A percentile compares a stretch with the other conserved stretches of the same genome.
These are phyloP conservation scores for Gallinago solitaria DNA, from an alignment of 2,797 vertebrate species.

Conservation along the genomic window DNA sequence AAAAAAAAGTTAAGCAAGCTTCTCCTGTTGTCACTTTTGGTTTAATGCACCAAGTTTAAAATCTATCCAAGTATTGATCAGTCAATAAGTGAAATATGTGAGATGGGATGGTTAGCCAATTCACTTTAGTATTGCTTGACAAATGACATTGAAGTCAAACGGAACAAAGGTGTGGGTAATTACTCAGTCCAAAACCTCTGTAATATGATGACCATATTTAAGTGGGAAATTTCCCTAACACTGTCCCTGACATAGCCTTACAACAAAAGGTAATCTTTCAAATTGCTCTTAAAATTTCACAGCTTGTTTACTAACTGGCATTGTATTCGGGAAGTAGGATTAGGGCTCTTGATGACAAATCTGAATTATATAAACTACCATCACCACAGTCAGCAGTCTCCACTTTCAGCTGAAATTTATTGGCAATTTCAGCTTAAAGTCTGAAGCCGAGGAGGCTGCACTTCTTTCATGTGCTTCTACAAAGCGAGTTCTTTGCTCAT, in stretches of 20 bases:
- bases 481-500: background rate
- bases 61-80: background rate
- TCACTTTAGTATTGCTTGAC: background rate
- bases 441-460: background rate
- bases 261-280: background rate
- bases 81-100: background rate
- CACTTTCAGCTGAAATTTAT: background rate
- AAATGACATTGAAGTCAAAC: background rate
- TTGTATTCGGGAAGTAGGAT: background rate
- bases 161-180: background rate
- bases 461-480: background rate
- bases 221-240: background rate
- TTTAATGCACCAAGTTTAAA: background rate
- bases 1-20: background rate
- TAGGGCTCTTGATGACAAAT: background rate
- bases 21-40: background rate
- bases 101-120: background rate
- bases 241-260: background rate
- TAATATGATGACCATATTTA: background rate
- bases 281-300: background rate
- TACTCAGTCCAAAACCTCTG: background rate
- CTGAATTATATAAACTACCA: background rate
- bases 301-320: background rate
- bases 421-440: background rate
- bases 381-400: background rate